Evolutionary conservation across 2,888 invertebrate genomes (phyloP).

Genomic region (Baccha elongata): DNA sequence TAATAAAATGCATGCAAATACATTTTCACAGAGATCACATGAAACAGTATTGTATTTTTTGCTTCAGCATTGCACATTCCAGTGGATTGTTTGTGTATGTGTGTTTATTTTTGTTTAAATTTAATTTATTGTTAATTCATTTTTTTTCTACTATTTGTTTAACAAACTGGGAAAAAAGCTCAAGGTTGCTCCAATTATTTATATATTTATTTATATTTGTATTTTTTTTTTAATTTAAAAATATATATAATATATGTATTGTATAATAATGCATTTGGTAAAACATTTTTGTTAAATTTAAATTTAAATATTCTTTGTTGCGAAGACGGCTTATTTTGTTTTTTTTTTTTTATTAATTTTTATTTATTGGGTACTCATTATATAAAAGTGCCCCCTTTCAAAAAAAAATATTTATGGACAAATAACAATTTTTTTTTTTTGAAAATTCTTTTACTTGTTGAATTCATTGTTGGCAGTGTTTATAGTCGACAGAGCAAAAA

Average conservation of each 20-base stretch:
- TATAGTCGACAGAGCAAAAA: slow-evolving; percentile 74
- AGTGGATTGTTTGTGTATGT: slow-evolving; percentile 29
- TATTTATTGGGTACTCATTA: slow-evolving; percentile 47
- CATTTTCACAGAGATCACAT: slow-evolving; percentile 54
- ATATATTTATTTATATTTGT: slow-evolving; percentile 22
- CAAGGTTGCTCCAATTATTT: slow-evolving; percentile 67
- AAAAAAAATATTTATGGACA: slow-evolving; percentile 63
- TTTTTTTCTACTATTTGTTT: slow-evolving; percentile 67
- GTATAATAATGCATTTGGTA: slow-evolving; percentile 69
- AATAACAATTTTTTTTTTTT: slow-evolving; percentile 59
- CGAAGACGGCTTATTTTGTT: slow-evolving; percentile 68
- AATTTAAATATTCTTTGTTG: slow-evolving; percentile 57
- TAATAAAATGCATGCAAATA: slow-evolving; percentile 64
- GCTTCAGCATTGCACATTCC: slow-evolving; percentile 8
- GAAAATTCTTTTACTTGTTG: slow-evolving; percentile 43
- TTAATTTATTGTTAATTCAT: slow-evolving; percentile 51
- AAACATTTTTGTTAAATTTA: slow-evolving; percentile 47
- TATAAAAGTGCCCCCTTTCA: slow-evolving; percentile 49
- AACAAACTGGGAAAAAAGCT: slow-evolving; percentile 72
- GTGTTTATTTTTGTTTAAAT: slow-evolving; percentile 22
- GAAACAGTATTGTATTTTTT: slow-evolving; percentile 33
- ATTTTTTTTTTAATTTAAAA: slow-evolving; percentile 53
- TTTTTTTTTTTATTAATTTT: slow-evolving; percentile 17
- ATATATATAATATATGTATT: slow-evolving; percentile 73
- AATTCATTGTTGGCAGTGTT: slow-evolving; percentile 73